A percentile compares a stretch with the other conserved stretches of the same genome.
phyloP scores from a whole-genome alignment of 2,797 vertebrate genomes.

The Glossophaga mutica region DNA sequence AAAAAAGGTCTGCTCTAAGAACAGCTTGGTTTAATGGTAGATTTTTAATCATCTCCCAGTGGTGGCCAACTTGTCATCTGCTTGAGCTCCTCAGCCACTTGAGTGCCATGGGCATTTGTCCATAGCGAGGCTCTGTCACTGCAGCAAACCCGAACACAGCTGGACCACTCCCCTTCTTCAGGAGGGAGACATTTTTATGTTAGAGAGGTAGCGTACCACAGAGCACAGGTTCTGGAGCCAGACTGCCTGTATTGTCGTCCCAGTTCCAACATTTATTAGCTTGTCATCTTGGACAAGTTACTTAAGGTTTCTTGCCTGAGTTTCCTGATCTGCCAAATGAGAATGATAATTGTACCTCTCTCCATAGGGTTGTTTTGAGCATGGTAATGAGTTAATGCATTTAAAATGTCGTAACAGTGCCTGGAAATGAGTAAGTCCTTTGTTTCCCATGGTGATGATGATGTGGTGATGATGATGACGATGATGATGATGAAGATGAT shows the following conservation, averaged over 20 bases:
- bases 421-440: background rate
- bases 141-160: background rate
- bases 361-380: background rate
- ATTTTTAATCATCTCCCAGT: slow-evolving; percentile 77
- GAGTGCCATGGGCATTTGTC: slow-evolving; percentile 18
- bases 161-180: background rate
- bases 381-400: background rate
- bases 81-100: background rate
- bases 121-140: background rate
- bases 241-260: background rate
- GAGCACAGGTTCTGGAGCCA: background rate
- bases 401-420: background rate
- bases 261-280: background rate
- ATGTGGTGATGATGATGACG: background rate
- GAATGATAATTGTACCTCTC: background rate
- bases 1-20: slow-evolving; percentile 65
- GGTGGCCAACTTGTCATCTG: slow-evolving; percentile 43
- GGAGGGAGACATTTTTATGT: background rate
- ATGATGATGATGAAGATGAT: background rate
- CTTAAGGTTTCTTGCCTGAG: background rate
- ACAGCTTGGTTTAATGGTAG: slow-evolving; percentile 76
- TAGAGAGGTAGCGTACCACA: background rate
- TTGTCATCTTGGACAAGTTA: background rate
- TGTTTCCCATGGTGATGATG: background rate
- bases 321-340: slow-evolving; percentile 1